Conservation (phyloP, 2,888 invertebrate species). For the Autographa gamma region DNA sequence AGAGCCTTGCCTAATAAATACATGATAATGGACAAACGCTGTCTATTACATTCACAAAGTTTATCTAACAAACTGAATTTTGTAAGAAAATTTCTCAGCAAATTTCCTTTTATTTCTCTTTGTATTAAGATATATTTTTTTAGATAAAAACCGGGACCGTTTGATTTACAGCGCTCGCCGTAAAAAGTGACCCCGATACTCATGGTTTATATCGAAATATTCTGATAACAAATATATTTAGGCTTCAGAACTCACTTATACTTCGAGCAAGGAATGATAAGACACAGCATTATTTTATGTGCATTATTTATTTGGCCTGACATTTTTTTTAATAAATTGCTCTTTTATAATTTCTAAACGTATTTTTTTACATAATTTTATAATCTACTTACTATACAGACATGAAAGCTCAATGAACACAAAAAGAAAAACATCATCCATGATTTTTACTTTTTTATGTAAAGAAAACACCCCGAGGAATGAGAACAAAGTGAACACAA, state of each 20-base stretch:
- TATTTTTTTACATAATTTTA: no score
- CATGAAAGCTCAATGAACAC: neutral
- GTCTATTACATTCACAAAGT: constrained; percentile 71
- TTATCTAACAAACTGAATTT: constrained; percentile 72
- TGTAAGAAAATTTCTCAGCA: constrained; percentile 61
- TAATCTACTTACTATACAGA: no score
- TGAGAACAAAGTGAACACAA: constrained; percentile 39
- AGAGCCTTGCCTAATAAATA: constrained; percentile 71
- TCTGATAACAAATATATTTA: constrained; percentile 8
- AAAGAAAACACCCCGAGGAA: constrained; percentile 40
- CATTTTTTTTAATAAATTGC: neutral
- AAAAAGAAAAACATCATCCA: constrained; percentile 35
- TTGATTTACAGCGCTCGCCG: constrained; percentile 69
- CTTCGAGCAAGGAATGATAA: constrained; percentile 1
- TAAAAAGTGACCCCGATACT: constrained; percentile 62
- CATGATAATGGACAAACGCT: constrained; percentile 75
- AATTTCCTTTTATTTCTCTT: constrained; percentile 62
- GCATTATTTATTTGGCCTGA: neutral
- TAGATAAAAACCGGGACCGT: constrained; percentile 66
- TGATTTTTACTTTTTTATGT: constrained; percentile 35
- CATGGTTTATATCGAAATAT: constrained; percentile 27
- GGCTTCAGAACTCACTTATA: neutral
- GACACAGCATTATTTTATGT: neutral
- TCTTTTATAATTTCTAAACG: no score
- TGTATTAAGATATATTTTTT: constrained; percentile 69